Percentiles rank a stretch among this genome's conserved stretches.
These are phyloP conservation scores for Nebria salina DNA, from an alignment of 2,888 invertebrate species.

Conservation along the genomic window DNA sequence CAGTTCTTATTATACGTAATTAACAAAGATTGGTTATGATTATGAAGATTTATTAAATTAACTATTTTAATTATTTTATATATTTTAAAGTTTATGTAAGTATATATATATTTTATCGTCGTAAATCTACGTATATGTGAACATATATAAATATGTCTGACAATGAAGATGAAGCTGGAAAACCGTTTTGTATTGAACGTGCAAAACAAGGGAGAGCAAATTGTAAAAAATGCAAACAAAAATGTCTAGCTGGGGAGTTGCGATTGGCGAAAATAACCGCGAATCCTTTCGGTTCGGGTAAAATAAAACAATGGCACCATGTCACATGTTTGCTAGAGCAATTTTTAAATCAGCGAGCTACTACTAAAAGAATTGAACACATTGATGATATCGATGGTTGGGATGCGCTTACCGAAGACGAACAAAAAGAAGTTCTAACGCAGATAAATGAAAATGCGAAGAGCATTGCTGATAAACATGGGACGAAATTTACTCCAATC, in stretches of 20 bases:
- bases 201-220: constrained; percentile 83
- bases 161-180: constrained; percentile 59
- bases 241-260: constrained; percentile 76
- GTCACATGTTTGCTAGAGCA: constrained; percentile 81
- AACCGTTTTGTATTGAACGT: constrained; percentile 77
- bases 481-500: constrained; percentile 59
- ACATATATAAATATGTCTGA: constrained; percentile 56
- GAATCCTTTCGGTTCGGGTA: constrained; percentile 78
- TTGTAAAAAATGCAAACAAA: constrained; percentile 88
- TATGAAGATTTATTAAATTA: too few species aligned
- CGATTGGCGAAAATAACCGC: constrained; percentile 80
- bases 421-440: constrained; percentile 71
- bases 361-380: constrained; percentile 83
- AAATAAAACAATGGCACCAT: constrained; percentile 89
- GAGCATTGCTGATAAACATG: constrained; percentile 65
- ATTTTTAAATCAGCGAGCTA: constrained; percentile 79
- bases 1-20: too few species aligned
- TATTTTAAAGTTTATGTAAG: too few species aligned
- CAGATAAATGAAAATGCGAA: constrained; percentile 73
- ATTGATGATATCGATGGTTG: constrained; percentile 84
- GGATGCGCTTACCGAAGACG: constrained; percentile 72
- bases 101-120: too few species aligned
- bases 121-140: too few species aligned
- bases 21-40: too few species aligned
- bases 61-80: too few species aligned